Evolutionary conservation across 2,113 vertebrate genomes (phyloP).

Genomic region (Phodopus roborovskii): DNA sequence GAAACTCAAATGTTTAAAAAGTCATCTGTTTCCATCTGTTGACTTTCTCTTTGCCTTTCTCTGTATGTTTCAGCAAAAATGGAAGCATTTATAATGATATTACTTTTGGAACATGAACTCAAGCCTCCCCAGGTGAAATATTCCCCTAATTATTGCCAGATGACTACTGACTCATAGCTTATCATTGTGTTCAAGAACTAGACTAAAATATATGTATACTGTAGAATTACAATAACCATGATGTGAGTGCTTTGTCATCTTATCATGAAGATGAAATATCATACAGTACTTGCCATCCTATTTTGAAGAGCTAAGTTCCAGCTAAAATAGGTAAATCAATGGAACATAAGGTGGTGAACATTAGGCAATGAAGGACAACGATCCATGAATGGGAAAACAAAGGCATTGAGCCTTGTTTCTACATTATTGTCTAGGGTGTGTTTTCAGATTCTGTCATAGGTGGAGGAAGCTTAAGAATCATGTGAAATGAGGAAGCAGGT

Average conservation of each 20-base stretch:
- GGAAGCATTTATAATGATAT: background rate
- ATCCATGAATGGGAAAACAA: background rate
- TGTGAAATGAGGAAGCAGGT: background rate
- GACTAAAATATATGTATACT: background rate
- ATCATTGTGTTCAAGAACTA: background rate
- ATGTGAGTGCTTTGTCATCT: background rate
- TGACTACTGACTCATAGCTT: slow-evolving; percentile 12
- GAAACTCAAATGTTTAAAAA: slow-evolving; percentile 20
- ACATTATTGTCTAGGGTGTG: background rate
- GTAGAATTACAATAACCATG: background rate
- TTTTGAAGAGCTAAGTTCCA: background rate
- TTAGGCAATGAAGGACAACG: background rate
- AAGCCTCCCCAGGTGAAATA: background rate
- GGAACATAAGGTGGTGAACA: background rate
- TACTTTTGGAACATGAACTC: background rate
- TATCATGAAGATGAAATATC: background rate
- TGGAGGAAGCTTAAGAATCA: background rate
- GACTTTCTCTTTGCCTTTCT: background rate
- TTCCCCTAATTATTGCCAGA: background rate
- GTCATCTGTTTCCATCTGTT: background rate
- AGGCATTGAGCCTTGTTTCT: background rate
- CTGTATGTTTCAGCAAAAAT: background rate
- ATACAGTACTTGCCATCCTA: background rate
- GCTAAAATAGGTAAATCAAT: background rate
- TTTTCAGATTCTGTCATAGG: background rate